Conservation (phyloP, 2,113 vertebrate genomes). For the Alligator sinensis region DNA sequence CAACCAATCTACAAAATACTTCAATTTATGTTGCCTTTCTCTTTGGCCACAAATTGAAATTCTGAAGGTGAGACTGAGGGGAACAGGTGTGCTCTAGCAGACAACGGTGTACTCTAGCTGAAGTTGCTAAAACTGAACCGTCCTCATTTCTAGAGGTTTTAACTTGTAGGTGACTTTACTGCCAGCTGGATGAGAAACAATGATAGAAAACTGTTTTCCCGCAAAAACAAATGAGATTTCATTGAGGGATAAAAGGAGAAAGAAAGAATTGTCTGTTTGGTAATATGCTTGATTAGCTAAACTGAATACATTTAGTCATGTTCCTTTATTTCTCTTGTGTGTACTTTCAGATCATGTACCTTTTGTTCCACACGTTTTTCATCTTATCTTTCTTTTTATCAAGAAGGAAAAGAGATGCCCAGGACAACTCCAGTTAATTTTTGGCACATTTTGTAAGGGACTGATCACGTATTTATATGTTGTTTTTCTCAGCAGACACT, state of each 20-base stretch:
- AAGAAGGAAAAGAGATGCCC: conserved; percentile 55
- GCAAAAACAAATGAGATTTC: conserved; percentile 65
- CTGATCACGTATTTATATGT: conserved; percentile 33
- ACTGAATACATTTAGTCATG: conserved; percentile 24
- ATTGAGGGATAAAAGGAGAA: conserved; percentile 38
- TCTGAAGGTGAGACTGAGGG: conserved; percentile 43
- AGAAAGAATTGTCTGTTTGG: conserved; percentile 48
- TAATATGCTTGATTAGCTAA: conserved; percentile 66
- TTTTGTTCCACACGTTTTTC: conserved; percentile 68
- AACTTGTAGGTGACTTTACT: conserved; percentile 49
- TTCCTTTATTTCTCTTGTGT: conserved; percentile 62
- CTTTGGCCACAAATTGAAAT: conserved; percentile 35
- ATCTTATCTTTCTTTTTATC: conserved; percentile 40
- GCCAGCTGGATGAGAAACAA: conserved; percentile 57
- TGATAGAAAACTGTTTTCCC: conserved; percentile 40
- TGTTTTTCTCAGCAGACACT: conserved; percentile 37
- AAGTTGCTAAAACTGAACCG: conserved; percentile 55
- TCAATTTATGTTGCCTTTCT: not conserved
- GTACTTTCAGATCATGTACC: conserved; percentile 51
- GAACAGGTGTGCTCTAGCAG: not conserved
- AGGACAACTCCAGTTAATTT: conserved; percentile 46
- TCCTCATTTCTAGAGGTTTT: conserved; percentile 38
- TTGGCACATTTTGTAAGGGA: conserved; percentile 48
- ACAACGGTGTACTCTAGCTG: not conserved
- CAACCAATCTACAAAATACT: not conserved